Conservation (phyloP, 2,113 vertebrate species). For the Nycticorax nycticorax region DNA sequence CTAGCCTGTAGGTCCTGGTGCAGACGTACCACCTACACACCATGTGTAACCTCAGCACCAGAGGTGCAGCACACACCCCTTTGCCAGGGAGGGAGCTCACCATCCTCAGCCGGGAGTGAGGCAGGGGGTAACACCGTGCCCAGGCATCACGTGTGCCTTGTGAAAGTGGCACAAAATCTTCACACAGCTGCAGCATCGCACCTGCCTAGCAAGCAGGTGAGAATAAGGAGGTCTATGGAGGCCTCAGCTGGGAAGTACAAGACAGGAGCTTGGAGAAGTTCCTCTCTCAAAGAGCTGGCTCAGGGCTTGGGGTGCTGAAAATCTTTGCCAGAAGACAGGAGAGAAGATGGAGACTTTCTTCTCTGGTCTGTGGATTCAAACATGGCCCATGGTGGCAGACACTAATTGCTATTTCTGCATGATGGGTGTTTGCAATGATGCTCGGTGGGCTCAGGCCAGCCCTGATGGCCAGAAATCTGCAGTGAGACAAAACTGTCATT, state of each 20-base stretch:
- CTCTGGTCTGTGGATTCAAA: not conserved
- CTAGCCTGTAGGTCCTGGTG: not conserved
- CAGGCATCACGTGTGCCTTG: accelerated
- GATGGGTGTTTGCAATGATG: not conserved
- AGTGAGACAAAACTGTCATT: not conserved
- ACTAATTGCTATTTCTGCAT: not conserved
- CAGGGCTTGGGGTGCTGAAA: not conserved
- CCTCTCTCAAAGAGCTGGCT: not conserved
- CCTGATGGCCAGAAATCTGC: accelerated
- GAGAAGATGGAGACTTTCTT: not conserved
- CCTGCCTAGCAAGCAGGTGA: not conserved
- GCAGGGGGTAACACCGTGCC: accelerated
- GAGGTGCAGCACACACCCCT: accelerated
- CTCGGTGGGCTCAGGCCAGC: not conserved
- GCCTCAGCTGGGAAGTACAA: not conserved
- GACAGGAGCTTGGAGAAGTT: not conserved
- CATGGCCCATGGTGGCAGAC: not conserved
- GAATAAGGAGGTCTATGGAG: not conserved
- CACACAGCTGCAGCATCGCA: not conserved
- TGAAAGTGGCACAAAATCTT: not conserved
- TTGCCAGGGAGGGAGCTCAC: not conserved
- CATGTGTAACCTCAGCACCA: not conserved
- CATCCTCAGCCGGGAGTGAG: not conserved
- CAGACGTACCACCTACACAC: not conserved
- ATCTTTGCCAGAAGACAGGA: not conserved